Evolutionary conservation across 2,888 invertebrate species (phyloP), one percentile per base, ranked within the genome.

Genomic region (Pycnomerus fuliginosus): DNA sequence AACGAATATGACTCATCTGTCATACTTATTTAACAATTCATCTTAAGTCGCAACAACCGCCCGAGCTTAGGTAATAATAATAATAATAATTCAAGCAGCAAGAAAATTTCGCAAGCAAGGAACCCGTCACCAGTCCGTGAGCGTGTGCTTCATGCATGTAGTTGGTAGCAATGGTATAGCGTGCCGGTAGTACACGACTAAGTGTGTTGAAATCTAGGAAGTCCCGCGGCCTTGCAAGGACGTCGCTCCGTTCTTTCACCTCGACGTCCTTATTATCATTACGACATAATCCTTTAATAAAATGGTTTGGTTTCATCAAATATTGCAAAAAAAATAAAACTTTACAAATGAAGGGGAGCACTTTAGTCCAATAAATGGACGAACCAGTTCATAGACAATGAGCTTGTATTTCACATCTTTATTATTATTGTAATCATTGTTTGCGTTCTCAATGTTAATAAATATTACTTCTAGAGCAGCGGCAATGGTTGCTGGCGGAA

Each of bases 191-290:
- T 25, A 46, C 38, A 31, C 46, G 32, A 41, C 41, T 39, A 46
- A 41, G 50, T 55, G 53, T 66, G 64, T 64, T 61, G 67, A 64
- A 67, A 67, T 63, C 62, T 65, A 68, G 68, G 68, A 68, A 68
- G 68, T 67, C 58, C 64, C 60, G 60, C 67, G 68, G 67, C 68
- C 68, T 68, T 67, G 67, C 68, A 68, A 68, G 68, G 68, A 67
- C 68, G 65, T 55, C 56, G 50, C 50, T 57, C 56, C 56, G 63
- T 63, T 67, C 65, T 62, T 64, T 65, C 63, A 62, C 63, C 64
- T 62, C 52, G 52, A 42, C 23, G n/a, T n/a, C n/a, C n/a, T n/a
- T n/a, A n/a, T n/a, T n/a, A n/a, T n/a, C n/a, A n/a, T n/a, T n/a
- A n/a, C n/a, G n/a, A n/a, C n/a, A n/a, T n/a, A n/a, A n/a, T n/a